These are phyloP conservation scores for Epizoanthus rinbou DNA, from an alignment of 92 coral and sea anemone species.

Conservation along the genomic window DNA sequence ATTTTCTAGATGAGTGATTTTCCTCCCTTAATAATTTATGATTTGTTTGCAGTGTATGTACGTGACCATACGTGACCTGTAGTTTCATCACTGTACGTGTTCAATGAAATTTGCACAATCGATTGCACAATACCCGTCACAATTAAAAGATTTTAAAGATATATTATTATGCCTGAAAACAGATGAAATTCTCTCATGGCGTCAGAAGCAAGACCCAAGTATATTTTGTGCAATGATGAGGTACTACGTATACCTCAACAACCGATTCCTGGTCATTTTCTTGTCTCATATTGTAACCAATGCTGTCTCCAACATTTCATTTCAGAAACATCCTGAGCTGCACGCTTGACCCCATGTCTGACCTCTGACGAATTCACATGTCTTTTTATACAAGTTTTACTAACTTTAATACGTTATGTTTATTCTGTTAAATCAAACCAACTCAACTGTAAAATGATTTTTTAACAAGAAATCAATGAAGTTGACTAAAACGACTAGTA, in stretches of 20 bases:
- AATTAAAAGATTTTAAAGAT: slow-evolving; percentile 32
- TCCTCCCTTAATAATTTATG: not conserved
- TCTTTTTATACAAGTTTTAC: slow-evolving; percentile 1
- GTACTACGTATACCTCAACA: slow-evolving; percentile 23
- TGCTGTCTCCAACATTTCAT: slow-evolving; percentile 31
- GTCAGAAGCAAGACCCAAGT: not conserved
- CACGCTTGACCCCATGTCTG: not conserved
- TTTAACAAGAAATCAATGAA: slow-evolving; percentile 15
- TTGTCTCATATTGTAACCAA: slow-evolving; percentile 26
- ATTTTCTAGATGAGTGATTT: no score
- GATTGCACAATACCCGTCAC: slow-evolving; percentile 35
- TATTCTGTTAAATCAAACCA: not conserved
- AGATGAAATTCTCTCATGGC: not conserved
- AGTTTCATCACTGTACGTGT: slow-evolving; percentile 28
- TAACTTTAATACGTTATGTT: not conserved
- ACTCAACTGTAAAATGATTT: slow-evolving; percentile 3
- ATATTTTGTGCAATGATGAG: slow-evolving; percentile 9
- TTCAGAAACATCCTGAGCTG: slow-evolving; percentile 15
- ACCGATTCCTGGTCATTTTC: slow-evolving; percentile 12
- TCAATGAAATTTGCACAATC: slow-evolving; percentile 32
- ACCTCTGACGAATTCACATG: not conserved
- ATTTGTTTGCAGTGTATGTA: not conserved
- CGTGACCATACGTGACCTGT: not conserved
- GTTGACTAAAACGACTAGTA: slow-evolving; percentile 6
- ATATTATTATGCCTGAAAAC: slow-evolving; percentile 37